Evolutionary conservation across 2,888 invertebrate genomes (phyloP), one percentile per base, ranked within the genome.

Genomic region (Eupithecia vulgata): DNA sequence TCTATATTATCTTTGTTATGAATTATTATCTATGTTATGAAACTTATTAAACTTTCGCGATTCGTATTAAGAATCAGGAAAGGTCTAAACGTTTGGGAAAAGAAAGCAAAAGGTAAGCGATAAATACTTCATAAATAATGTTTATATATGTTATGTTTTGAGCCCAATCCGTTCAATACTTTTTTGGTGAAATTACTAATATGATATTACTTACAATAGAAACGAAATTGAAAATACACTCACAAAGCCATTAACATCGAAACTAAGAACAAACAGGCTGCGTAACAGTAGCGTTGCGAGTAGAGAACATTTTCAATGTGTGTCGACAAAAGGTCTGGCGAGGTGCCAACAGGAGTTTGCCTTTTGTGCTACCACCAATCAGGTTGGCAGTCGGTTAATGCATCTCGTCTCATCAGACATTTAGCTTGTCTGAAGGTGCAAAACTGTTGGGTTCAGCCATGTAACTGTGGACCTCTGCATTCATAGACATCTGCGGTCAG

Each of bases 261-360:
- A 74, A 65, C 62, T 81, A 79, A 83, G 78, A 80, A 81, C 83
- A 81, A 81, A 82, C 81, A 79, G 83, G 81, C 77, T 75, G 76
- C 78, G 75, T 74, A 75, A 81, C 77, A 76, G 81, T 77, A 77
- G 76, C 80, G 76, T 40, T 75, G 78, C 71, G 68, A 76, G 69
- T 73, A 68, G 81, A 78, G 82, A 83, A 83, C 83, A 83, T 85
- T 45, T 83, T 83, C 84, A 84, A 85, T 85, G 82, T 81, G 79
- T 81, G 83, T 81, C 81, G 81, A 83, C 82, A 83, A 82, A 83
- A 78, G 79, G 69, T 52, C 79, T 87, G 86, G 87, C 84, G 68
- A 67, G 10, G 65, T 40, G 85, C 87, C 87, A 87, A 79, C 73
- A 71, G 57, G 74, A 78, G 73, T 71, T 57, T 70, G 80, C 76